A percentile compares a stretch with the other conserved stretches of the same genome.
phyloP scores from a whole-genome alignment of 2,113 vertebrate genomes.

The Sinocyclocheilus grahami region DNA sequence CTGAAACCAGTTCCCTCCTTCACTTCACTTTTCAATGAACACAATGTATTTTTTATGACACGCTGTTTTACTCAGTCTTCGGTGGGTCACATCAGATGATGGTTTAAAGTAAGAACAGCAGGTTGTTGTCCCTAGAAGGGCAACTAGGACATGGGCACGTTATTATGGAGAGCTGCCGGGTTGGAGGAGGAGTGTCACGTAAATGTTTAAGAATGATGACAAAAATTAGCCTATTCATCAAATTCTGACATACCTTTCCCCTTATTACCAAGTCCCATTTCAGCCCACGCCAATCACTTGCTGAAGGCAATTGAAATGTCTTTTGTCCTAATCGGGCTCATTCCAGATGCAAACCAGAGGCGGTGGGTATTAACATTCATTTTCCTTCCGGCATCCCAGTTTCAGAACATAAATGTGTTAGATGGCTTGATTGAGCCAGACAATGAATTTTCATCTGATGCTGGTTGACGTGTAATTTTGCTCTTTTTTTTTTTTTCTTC shows the following conservation, averaged over 20 bases:
- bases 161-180: neutral
- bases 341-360: conserved; percentile 4
- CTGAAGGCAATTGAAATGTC: conserved; percentile 12
- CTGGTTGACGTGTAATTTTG: neutral
- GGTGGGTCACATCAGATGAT: conserved; percentile 11
- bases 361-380: neutral
- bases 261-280: conserved; percentile 2
- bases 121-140: conserved; percentile 5
- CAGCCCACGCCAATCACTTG: neutral
- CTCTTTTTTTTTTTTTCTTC: neutral
- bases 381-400: conserved; percentile 17
- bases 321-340: conserved; percentile 28
- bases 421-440: conserved; percentile 31
- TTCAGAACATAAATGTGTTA: conserved; percentile 14
- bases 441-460: neutral
- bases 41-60: conserved; percentile 25
- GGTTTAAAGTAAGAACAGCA: conserved; percentile 22
- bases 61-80: neutral
- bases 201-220: conserved; percentile 34
- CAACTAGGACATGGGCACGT: neutral
- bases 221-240: conserved; percentile 33
- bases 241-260: conserved; percentile 21
- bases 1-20: neutral
- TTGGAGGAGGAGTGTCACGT: neutral
- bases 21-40: neutral